Conservation (phyloP, 2,888 invertebrate genomes). For the Urechis unicinctus region DNA sequence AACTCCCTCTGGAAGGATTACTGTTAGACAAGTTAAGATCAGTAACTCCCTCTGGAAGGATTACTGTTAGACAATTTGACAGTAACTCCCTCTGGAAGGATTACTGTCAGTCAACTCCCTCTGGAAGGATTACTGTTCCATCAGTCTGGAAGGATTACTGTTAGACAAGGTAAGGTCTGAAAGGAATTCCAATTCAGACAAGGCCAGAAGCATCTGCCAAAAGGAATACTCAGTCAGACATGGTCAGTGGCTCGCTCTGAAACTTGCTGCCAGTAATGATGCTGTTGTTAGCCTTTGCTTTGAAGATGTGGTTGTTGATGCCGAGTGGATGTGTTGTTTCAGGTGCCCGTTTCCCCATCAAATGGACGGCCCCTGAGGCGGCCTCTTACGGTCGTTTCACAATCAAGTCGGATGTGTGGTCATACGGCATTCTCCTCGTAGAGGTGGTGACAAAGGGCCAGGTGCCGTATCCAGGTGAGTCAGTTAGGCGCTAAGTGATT, state of each 20-base stretch:
- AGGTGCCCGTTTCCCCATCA: constrained; percentile 94
- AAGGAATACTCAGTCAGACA: neutral
- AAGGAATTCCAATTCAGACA: constrained; percentile 10
- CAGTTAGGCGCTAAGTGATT: too few species aligned
- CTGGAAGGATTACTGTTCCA: constrained; percentile 10
- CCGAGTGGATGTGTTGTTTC: too few species aligned
- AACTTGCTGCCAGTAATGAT: too few species aligned
- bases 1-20: neutral
- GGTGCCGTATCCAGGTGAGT: constrained; percentile 95
- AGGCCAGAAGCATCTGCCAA: neutral
- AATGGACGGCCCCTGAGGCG: constrained; percentile 97
- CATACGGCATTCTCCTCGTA: constrained; percentile 89
- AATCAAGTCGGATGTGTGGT: constrained; percentile 99
- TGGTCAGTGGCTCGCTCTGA: neutral
- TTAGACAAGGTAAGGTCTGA: neutral
- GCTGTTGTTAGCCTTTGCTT: too few species aligned
- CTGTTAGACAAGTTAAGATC: neutral
- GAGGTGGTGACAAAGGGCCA: constrained; percentile 94
- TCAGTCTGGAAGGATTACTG: neutral
- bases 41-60: constrained; percentile 4
- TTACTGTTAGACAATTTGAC: constrained; percentile 8
- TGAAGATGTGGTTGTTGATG: too few species aligned
- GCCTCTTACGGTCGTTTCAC: constrained; percentile 92
- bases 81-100: neutral
- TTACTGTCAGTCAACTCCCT: neutral